Conservation (phyloP, 2,797 vertebrate species). For the Eutrigla gurnardus region DNA sequence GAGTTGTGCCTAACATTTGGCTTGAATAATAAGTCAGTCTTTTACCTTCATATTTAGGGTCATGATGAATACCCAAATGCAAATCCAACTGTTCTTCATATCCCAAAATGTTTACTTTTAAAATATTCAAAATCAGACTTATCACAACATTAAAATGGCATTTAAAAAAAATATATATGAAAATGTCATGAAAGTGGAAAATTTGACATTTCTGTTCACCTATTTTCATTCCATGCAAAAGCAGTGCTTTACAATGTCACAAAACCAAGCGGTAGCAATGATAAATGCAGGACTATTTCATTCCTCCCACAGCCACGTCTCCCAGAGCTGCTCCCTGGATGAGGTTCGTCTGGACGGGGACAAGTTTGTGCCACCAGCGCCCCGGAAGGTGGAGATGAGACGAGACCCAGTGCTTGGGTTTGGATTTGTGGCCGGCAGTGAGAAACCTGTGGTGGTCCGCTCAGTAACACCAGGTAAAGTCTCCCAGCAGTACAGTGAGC, state of each 20-base stretch:
- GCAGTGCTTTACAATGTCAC: background rate
- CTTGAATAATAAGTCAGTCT: background rate
- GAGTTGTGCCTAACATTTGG: background rate
- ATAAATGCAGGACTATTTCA: background rate
- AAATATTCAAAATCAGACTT: conserved; percentile 2
- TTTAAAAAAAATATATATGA: background rate
- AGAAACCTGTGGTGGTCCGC: conserved; percentile 98
- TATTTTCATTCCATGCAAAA: background rate
- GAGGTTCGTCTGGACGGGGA: conserved; percentile 94
- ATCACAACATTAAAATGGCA: background rate
- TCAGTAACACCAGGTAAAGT: conserved; percentile 97
- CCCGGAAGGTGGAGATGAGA: conserved; percentile 98
- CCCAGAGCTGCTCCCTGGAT: conserved; percentile 92
- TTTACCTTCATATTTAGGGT: background rate
- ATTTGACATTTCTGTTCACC: background rate
- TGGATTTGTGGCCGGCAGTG: conserved; percentile 98
- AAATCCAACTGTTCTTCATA: background rate
- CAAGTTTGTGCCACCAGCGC: conserved; percentile 91
- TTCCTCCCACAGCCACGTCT: conserved; percentile 88
- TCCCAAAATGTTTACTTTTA: background rate
- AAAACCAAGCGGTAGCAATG: background rate
- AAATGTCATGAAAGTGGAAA: background rate
- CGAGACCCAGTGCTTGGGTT: conserved; percentile 98
- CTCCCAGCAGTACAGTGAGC: conserved; percentile 20
- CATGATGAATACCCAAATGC: background rate